Base-by-base conservation (phyloP, 1,140 invertebrate genomes). In the Ganaspis sp. region DNA sequence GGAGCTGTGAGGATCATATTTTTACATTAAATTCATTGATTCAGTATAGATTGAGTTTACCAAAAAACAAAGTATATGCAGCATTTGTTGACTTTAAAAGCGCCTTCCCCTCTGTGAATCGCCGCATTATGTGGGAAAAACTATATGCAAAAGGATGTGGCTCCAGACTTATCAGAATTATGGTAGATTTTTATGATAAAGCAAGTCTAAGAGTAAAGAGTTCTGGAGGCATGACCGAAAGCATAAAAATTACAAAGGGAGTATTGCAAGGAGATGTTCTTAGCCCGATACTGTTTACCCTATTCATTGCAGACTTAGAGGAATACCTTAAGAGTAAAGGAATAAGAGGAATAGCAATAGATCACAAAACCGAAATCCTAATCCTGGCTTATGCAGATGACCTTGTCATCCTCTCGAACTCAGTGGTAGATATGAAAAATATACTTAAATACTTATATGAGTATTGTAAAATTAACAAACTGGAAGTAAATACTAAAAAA, bases 1-100 rank as follows among this genome's bases (percentile, higher is more conserved):
- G 82, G 23, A 70, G 80, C 9, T 84, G 81, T 71, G 75, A 72
- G 6, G 81, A 85, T 12, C 77, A 83, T 21, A 79, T 86, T 9
- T 85, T 86, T 71, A 45, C 42, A 1, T 15, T 45, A 15, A 45
- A 45, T 15, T n/a, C 12, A 15, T 4, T 45, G 12, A 45, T 45
- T 15, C 42, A 45, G 4, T 15, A 45, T 45, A 15, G 42, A 45
- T n/a, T 15, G n/a, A 15, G 12, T 1, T n/a, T 45, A 3, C 9
- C 42, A 15, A 45, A 45, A n/a, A n/a, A n/a, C 1, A 45, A 45
- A 4, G 1, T n/a, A 45, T 15, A 15, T 12, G 42, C 12, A 4
- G 1, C n/a, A 15, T 74, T 74, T 69, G 58, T 74, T 0, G 77
- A 76, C n/a, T 79, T 76, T 26, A 79, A 73, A 45, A 53, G 38